Evolutionary conservation across 2,888 invertebrate genomes (phyloP).

Genomic region (Girardia tigrina): DNA sequence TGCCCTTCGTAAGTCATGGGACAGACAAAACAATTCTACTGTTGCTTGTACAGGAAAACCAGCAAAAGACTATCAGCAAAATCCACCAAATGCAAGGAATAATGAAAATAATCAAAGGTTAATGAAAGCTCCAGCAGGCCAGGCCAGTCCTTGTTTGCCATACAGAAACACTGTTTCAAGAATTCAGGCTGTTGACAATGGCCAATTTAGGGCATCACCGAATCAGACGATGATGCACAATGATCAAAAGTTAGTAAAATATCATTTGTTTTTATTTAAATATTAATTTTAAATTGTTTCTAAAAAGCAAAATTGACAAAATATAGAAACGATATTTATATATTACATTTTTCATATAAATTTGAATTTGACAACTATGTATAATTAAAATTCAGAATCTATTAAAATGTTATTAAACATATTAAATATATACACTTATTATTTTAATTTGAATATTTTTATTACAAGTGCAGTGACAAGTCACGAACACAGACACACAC

Average conservation of each 20-base stretch:
- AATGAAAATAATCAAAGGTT: not conserved
- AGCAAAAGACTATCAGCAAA: not conserved
- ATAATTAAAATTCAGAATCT: too few relatives aligned
- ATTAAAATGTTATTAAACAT: too few relatives aligned
- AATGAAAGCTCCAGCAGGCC: not conserved
- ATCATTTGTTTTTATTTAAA: too few relatives aligned
- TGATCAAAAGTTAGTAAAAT: not conserved
- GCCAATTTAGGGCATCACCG: not conserved
- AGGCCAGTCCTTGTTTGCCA: not conserved
- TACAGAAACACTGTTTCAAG: not conserved
- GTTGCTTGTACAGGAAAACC: not conserved
- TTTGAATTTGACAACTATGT: too few relatives aligned
- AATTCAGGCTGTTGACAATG: not conserved
- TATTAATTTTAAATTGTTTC: too few relatives aligned
- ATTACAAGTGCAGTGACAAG: too few relatives aligned
- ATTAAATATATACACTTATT: too few relatives aligned
- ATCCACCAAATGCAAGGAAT: not conserved
- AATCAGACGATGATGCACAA: not conserved
- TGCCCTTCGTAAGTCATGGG: conserved; percentile 84
- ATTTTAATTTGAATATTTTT: too few relatives aligned
- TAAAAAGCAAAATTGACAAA: too few relatives aligned
- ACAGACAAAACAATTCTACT: conserved; percentile 45
- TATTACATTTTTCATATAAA: too few relatives aligned
- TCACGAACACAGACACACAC: too few relatives aligned
- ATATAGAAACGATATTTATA: too few relatives aligned